Conservation (phyloP, 2,113 vertebrate species). For the Micronycteris hirsuta region DNA sequence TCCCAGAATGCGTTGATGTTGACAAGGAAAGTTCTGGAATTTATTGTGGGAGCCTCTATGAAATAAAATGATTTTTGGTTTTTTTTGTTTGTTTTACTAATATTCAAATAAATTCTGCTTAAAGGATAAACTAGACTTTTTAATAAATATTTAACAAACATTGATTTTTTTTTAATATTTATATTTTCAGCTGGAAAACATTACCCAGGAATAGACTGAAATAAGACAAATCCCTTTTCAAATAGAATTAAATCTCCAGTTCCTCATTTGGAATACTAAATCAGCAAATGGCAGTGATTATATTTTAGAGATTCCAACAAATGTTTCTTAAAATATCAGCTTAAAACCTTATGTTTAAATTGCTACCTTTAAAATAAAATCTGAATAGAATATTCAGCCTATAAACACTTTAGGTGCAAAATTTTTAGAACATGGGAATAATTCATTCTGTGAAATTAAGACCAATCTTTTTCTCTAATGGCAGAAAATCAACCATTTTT, state of each 20-base stretch:
- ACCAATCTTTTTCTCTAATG: constrained; percentile 8
- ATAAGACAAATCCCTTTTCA: background rate
- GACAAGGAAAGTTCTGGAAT: background rate
- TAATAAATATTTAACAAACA: background rate
- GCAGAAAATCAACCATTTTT: constrained; percentile 43
- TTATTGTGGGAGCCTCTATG: background rate
- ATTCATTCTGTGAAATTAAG: constrained; percentile 47
- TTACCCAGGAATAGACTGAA: background rate
- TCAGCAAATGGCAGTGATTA: background rate
- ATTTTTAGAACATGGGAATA: background rate
- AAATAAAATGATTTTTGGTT: background rate
- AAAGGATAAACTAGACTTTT: background rate
- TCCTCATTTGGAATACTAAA: background rate
- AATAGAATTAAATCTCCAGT: background rate
- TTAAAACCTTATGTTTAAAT: constrained; percentile 26
- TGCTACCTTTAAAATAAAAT: constrained; percentile 18
- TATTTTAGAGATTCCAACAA: background rate
- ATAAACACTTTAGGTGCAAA: background rate
- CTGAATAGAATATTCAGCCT: background rate
- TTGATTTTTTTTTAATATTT: background rate
- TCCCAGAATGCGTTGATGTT: background rate
- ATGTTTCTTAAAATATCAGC: background rate
- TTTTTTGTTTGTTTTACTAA: background rate
- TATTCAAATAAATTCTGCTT: background rate
- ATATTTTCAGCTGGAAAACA: background rate